Evolutionary conservation across 2,113 vertebrate genomes (phyloP), one percentile per base, ranked within the genome.

Genomic region (Xenopus laevis): DNA sequence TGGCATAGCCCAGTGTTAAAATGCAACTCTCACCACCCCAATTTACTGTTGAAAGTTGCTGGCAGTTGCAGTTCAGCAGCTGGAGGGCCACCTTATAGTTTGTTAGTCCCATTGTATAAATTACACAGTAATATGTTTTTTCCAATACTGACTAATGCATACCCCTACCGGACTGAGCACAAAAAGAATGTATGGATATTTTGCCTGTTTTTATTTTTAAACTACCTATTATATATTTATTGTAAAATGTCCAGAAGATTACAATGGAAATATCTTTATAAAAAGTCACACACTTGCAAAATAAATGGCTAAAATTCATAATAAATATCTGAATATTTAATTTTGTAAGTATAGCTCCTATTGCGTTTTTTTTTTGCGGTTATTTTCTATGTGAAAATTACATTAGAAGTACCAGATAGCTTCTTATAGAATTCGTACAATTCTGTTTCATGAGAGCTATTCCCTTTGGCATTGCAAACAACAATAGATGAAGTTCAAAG

Each of bases 111-210:
- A 60, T 60, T 23, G 46, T n/a, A 27, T 13, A 68, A n/a, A 33
- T n/a, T 69, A 15, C 47, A 53, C 46, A 64, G 21, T 75, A 20
- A 30, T 65, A 47, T 69, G 53, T 74, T 21, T 85, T 50, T 16
- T 87, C 82, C 78, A 82, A 86, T 85, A 72, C 79, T 86, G 82
- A 86, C 79, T 0, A 79, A 80, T 85, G 87, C 89, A 91, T 87
- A 91, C 72, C 79, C 73, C 87, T 89, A 85, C 86, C 17, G 84
- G 81, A 84, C 81, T 81, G 81, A 83, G 84, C 84, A 87, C 83
- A 81, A 55, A 13, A 81, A 82, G 74, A 69, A 77, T 70, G 67
- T 70, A 77, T 0, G 82, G 86, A 88, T 88, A 13, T 84, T 84
- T 83, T 80, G 74, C 66, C 80, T 79, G 83, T 55, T n/a, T 55